These are phyloP conservation scores for Siphamia tubifer DNA, from an alignment of 2,113 vertebrate genomes.

Conservation along the genomic window DNA sequence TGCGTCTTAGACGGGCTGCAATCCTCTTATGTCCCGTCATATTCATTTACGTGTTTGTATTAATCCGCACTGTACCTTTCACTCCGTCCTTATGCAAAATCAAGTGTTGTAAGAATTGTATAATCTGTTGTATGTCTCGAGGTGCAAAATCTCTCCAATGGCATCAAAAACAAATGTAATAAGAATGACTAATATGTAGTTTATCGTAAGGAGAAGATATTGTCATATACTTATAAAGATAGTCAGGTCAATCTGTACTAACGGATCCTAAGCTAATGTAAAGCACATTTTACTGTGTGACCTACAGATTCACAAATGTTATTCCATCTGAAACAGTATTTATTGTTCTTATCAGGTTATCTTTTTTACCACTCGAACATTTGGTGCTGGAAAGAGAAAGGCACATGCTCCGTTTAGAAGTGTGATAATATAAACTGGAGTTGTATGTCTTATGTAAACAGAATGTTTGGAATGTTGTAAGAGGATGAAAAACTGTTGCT, in stretches of 20 bases:
- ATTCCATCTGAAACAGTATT: neutral
- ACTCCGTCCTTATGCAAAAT: constrained; percentile 17
- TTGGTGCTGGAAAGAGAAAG: constrained; percentile 3
- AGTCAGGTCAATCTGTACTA: neutral
- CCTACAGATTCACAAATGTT: constrained; percentile 25
- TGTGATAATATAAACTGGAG: neutral
- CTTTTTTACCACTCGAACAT: neutral
- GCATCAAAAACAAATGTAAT: neutral
- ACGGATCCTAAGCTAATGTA: neutral
- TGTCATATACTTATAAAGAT: neutral
- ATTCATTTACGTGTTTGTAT: constrained; percentile 8
- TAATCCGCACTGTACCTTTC: constrained; percentile 34
- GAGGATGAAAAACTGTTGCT: constrained; percentile 22
- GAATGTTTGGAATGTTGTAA: constrained; percentile 47
- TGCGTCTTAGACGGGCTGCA: constrained; percentile 14
- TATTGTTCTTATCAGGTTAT: constrained; percentile 2
- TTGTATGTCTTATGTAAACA: constrained; percentile 17
- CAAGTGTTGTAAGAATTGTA: neutral
- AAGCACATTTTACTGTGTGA: neutral
- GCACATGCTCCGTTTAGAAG: neutral
- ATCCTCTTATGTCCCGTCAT: constrained; percentile 4
- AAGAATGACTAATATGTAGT: no score
- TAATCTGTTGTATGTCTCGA: neutral
- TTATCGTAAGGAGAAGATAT: neutral
- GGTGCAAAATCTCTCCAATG: neutral